phyloP scores from a whole-genome alignment of 2,797 vertebrate genomes.

The Kryptolebias ocellatus region DNA sequence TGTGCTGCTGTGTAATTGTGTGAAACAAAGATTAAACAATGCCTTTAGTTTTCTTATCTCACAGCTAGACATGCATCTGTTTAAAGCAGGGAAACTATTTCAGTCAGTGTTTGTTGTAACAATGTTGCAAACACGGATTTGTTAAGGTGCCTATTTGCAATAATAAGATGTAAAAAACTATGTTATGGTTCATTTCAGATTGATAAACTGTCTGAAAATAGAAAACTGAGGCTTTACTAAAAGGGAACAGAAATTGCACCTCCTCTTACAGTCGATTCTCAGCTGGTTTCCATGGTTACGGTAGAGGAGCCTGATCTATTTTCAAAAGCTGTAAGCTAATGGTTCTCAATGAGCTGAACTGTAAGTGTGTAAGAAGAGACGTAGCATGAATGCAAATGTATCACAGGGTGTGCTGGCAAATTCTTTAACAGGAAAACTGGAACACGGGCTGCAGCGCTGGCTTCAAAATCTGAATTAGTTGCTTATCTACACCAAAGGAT shows the following conservation, averaged over 20 bases:
- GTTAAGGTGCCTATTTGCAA: neutral
- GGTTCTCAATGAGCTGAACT: constrained; percentile 63
- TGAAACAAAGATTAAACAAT: constrained; percentile 5
- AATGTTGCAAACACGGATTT: neutral
- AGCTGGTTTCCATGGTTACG: constrained; percentile 80
- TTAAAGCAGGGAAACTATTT: neutral
- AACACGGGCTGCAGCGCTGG: constrained; percentile 24
- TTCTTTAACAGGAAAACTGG: constrained; percentile 42
- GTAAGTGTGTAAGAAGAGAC: constrained; percentile 52
- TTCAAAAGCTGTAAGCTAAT: constrained; percentile 69
- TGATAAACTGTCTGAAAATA: constrained; percentile 18
- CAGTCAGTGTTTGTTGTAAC: neutral
- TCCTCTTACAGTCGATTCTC: constrained; percentile 61
- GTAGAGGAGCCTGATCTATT: constrained; percentile 71
- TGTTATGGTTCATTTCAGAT: constrained; percentile 5
- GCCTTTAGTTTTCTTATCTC: constrained; percentile 5
- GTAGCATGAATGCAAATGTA: constrained; percentile 69
- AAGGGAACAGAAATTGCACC: constrained; percentile 45
- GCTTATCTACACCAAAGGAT: constrained; percentile 46
- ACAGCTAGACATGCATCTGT: neutral
- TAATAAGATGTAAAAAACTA: constrained; percentile 6
- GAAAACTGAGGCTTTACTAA: constrained; percentile 27
- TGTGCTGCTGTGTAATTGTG: constrained; percentile 18
- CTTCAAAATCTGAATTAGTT: constrained; percentile 57
- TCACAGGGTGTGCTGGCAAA: constrained; percentile 38